phyloP scores from a whole-genome alignment of 1,140 invertebrate genomes.

The Theocolax elegans region DNA sequence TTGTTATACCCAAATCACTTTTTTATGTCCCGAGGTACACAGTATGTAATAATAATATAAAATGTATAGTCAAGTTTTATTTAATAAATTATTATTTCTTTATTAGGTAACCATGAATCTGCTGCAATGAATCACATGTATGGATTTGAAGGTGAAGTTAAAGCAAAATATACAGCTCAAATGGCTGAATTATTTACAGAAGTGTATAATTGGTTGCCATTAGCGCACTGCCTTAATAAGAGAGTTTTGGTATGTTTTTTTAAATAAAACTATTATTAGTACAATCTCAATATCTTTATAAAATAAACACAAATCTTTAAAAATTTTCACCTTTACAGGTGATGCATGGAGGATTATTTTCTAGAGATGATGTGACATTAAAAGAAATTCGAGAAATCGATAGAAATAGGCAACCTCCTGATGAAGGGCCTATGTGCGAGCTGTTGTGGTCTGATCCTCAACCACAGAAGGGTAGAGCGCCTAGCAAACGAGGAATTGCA shows the following conservation, averaged over 20 bases:
- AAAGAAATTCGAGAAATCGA: slow-evolving; percentile 90
- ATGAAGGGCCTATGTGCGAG: slow-evolving; percentile 97
- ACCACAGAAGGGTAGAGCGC: slow-evolving; percentile 82
- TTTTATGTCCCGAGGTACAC: slow-evolving; percentile 94
- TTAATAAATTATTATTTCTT: slow-evolving; percentile 4
- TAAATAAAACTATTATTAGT: neutral
- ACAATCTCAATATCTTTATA: neutral
- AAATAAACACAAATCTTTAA: neutral
- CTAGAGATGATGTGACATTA: slow-evolving; percentile 88
- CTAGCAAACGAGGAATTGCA: slow-evolving; percentile 96
- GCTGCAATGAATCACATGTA: slow-evolving; percentile 99
- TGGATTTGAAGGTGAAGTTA: slow-evolving; percentile 98
- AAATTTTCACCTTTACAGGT: slow-evolving; percentile 67
- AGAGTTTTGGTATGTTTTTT: slow-evolving; percentile 81
- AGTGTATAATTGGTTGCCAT: slow-evolving; percentile 97
- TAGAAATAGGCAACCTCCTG: slow-evolving; percentile 95
- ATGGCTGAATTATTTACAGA: slow-evolving; percentile 98
- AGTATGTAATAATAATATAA: no score
- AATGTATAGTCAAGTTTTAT: slow-evolving; percentile 28
- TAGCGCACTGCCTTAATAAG: slow-evolving; percentile 95
- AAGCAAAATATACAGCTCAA: slow-evolving; percentile 91
- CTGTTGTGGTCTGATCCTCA: slow-evolving; percentile 99
- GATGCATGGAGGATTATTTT: slow-evolving; percentile 96
- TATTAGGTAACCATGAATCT: slow-evolving; percentile 95
- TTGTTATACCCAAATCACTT: slow-evolving; percentile 97